Conservation (phyloP, 2,113 vertebrate species). For the Malurus cyaneus region DNA sequence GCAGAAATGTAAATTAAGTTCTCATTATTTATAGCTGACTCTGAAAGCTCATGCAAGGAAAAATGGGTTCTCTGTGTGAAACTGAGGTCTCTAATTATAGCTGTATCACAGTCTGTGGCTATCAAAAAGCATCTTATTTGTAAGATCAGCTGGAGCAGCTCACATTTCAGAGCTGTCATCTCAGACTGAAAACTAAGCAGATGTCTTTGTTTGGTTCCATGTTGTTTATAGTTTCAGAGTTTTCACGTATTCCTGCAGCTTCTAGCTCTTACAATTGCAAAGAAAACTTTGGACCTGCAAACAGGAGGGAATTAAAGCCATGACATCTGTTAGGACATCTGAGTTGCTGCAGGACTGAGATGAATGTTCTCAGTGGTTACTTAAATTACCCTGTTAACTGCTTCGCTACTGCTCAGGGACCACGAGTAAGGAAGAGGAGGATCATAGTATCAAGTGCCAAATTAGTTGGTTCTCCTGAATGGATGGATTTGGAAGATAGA, state of each 20-base stretch:
- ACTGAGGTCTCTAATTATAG: conserved; percentile 31
- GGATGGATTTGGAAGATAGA: neutral
- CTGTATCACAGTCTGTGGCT: neutral
- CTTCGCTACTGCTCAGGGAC: neutral
- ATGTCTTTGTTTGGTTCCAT: conserved; percentile 25
- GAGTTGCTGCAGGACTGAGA: neutral
- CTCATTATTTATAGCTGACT: conserved; percentile 2
- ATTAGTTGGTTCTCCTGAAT: neutral
- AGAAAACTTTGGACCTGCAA: neutral
- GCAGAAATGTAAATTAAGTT: conserved; percentile 30
- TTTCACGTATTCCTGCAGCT: neutral
- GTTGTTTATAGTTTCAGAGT: conserved; percentile 21
- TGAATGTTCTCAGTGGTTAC: neutral
- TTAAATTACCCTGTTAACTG: neutral
- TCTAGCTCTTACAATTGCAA: neutral
- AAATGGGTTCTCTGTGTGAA: conserved; percentile 35
- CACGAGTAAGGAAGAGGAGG: neutral
- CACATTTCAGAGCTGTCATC: conserved; percentile 46
- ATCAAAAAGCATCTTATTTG: conserved; percentile 22
- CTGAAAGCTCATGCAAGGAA: neutral
- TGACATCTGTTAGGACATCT: conserved; percentile 7
- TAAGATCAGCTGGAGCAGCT: conserved; percentile 44
- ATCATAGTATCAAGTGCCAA: neutral
- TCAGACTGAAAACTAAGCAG: conserved; percentile 35
- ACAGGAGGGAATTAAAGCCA: neutral